These are phyloP conservation scores for Paramisgurnus dabryanus DNA, from an alignment of 2,113 vertebrate genomes.

Conservation along the genomic window DNA sequence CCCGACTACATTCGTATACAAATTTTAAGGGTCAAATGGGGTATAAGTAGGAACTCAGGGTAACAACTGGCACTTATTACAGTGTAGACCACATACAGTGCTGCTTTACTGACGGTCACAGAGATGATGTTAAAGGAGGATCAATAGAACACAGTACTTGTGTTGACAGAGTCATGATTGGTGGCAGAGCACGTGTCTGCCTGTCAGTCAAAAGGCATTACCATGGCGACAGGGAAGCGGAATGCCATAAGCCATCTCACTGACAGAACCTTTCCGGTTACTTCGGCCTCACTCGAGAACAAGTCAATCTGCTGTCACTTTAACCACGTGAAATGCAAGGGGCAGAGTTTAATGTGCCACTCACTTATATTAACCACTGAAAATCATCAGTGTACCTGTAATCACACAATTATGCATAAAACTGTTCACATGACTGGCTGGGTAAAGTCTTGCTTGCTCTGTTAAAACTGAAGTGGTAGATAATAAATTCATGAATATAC, in stretches of 20 bases:
- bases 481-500: background rate
- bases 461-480: background rate
- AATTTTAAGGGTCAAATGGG: too few relatives aligned
- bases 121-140: conserved; percentile 29
- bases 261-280: conserved; percentile 39
- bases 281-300: conserved; percentile 11
- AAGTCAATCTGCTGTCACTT: conserved; percentile 32
- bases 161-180: conserved; percentile 57
- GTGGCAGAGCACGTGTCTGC: conserved; percentile 61
- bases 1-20: too few relatives aligned
- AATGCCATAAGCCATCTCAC: conserved; percentile 56
- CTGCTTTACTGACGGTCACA: conserved; percentile 12
- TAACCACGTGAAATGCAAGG: conserved; percentile 20
- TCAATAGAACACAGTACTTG: conserved; percentile 27
- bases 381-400: background rate
- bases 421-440: background rate
- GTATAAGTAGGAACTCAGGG: too few relatives aligned
- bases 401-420: background rate
- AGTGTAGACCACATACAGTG: background rate
- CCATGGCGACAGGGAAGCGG: conserved; percentile 59
- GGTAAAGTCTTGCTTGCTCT: background rate
- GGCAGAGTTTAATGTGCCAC: conserved; percentile 26
- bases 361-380: conserved; percentile 34
- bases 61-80: too few relatives aligned
- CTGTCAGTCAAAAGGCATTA: conserved; percentile 68